Conservation (phyloP, 1,140 invertebrate species). For the Drosophila fuyamai region DNA sequence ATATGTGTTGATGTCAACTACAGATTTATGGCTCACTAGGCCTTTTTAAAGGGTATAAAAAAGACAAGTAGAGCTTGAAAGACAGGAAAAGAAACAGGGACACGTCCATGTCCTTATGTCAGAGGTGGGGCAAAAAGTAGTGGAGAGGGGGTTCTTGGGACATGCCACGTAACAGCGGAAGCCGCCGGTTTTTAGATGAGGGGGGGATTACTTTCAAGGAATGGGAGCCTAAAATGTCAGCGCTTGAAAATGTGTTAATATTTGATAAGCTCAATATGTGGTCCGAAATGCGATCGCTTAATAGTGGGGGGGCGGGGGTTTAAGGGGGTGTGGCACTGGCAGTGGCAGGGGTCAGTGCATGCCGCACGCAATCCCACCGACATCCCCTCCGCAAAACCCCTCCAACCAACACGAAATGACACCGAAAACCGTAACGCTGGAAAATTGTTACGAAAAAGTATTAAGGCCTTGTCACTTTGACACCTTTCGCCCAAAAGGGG, state of each 20-base stretch:
- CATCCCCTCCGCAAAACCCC: not conserved
- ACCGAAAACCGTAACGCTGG: conserved; percentile 61
- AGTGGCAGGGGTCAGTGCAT: conserved; percentile 52
- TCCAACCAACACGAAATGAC: conserved; percentile 47
- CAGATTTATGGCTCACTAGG: no score
- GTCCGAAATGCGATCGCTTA: conserved; percentile 54
- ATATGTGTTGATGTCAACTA: no score
- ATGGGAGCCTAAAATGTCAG: conserved; percentile 59
- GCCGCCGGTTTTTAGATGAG: conserved; percentile 35
- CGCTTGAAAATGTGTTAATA: conserved; percentile 81
- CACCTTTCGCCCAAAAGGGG: conserved; percentile 48
- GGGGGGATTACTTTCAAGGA: not conserved
- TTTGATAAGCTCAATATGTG: conserved; percentile 82
- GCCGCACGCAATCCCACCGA: conserved; percentile 51
- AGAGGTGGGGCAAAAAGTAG: conserved; percentile 5
- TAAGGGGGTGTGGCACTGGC: conserved; percentile 4
- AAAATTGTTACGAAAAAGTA: conserved; percentile 77
- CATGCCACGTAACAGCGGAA: conserved; percentile 74
- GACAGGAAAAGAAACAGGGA: conserved; percentile 19
- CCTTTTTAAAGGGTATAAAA: not conserved
- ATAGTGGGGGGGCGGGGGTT: conserved; percentile 10
- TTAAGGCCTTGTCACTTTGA: conserved; percentile 80
- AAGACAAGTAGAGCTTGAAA: not conserved
- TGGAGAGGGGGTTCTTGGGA: conserved; percentile 2
- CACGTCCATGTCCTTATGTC: conserved; percentile 35